Evolutionary conservation across 2,888 invertebrate species (phyloP).

Genomic region (Chloroclysta siterata): DNA sequence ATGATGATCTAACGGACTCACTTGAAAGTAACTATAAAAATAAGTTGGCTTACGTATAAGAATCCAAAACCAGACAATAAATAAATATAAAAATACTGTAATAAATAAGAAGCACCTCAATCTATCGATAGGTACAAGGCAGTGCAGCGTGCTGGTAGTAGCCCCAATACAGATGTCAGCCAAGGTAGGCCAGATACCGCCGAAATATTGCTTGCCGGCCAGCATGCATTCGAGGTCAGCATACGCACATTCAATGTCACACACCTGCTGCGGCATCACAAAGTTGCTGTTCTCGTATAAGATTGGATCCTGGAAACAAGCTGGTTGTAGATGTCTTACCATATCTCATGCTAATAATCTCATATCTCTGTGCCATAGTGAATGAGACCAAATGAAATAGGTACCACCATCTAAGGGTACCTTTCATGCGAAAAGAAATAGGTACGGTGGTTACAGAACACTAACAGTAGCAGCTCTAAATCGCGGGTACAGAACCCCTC

Average conservation of each 20-base stretch:
- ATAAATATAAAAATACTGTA: too few relatives aligned
- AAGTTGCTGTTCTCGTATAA: conserved; percentile 63
- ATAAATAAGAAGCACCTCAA: too few relatives aligned
- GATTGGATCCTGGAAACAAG: conserved; percentile 62
- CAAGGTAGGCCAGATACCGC: conserved; percentile 57
- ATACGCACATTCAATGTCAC: conserved; percentile 61
- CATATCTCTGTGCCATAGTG: too few relatives aligned
- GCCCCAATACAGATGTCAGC: conserved; percentile 64
- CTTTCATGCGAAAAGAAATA: not conserved
- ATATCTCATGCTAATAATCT: too few relatives aligned
- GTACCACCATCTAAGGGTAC: too few relatives aligned
- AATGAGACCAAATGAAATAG: too few relatives aligned
- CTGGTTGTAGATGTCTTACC: not conserved
- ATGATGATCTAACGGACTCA: too few relatives aligned
- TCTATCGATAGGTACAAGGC: conserved; percentile 63
- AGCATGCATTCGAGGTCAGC: conserved; percentile 61
- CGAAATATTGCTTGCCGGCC: conserved; percentile 52
- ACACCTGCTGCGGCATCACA: conserved; percentile 62
- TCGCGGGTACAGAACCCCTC: conserved; percentile 61
- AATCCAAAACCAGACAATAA: too few relatives aligned
- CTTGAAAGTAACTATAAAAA: too few relatives aligned
- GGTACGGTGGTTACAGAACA: conserved; percentile 15
- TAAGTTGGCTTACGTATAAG: too few relatives aligned
- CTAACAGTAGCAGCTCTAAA: conserved; percentile 64
- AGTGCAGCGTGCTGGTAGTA: conserved; percentile 63